Conservation (phyloP, 1,140 invertebrate species). For the Drosophila chauvacae region DNA sequence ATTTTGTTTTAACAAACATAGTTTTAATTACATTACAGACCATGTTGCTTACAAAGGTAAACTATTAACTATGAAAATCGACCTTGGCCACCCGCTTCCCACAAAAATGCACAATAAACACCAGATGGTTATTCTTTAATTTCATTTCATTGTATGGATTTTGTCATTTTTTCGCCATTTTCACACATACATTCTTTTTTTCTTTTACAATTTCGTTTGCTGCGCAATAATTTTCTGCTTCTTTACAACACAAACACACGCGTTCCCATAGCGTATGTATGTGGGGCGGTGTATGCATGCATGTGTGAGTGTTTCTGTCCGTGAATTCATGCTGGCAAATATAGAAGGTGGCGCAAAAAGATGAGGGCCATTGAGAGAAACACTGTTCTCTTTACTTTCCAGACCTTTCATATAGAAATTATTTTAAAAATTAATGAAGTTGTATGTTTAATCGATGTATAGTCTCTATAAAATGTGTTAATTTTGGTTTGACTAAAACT, state of each 20-base stretch:
- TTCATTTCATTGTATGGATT: constrained; percentile 49
- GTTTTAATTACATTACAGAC: not conserved
- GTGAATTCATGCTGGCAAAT: constrained; percentile 42
- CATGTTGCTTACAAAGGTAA: not conserved
- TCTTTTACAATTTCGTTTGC: constrained; percentile 79
- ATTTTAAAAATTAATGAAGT: too few species aligned
- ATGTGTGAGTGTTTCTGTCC: constrained; percentile 44
- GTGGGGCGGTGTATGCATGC: constrained; percentile 4
- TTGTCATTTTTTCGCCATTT: constrained; percentile 65
- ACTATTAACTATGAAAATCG: not conserved
- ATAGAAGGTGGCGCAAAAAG: constrained; percentile 30
- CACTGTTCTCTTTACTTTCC: not conserved
- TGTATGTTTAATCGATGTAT: not conserved
- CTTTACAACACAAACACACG: constrained; percentile 60
- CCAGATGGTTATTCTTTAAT: constrained; percentile 42
- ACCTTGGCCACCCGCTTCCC: constrained; percentile 1
- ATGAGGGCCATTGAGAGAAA: not conserved
- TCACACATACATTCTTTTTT: constrained; percentile 59
- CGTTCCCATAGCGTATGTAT: constrained; percentile 22
- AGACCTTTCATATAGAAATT: not conserved
- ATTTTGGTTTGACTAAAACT: not conserved
- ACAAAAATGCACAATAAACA: constrained; percentile 9
- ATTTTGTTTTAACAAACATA: constrained; percentile 14
- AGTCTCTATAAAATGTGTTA: not conserved
- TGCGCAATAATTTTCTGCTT: constrained; percentile 82